Conservation (phyloP, 2,888 invertebrate genomes). For the Cremastinae sp. region DNA sequence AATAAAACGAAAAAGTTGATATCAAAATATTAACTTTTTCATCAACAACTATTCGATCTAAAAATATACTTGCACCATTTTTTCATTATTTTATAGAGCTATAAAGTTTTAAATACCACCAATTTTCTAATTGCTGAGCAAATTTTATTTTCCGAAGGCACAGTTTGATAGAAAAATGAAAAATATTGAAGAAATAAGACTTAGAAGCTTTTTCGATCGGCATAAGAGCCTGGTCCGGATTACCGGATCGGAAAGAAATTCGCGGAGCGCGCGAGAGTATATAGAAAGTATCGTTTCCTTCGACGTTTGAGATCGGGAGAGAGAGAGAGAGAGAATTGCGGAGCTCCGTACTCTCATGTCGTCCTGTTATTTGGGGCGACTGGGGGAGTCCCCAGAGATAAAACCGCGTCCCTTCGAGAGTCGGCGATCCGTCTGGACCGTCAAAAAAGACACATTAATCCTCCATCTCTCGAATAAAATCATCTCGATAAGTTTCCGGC, state of each 20-base stretch:
- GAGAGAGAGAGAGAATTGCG: background rate
- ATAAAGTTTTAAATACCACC: too few species aligned
- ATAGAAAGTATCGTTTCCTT: conserved; percentile 28
- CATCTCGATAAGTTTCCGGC: conserved; percentile 16
- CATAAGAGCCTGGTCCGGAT: conserved; percentile 70
- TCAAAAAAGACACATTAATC: background rate
- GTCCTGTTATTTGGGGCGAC: conserved; percentile 73
- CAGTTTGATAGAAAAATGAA: too few species aligned
- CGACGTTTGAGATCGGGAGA: conserved; percentile 30
- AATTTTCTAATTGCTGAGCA: too few species aligned
- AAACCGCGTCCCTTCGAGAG: conserved; percentile 57
- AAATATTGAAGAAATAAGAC: too few species aligned
- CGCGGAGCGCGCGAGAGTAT: conserved; percentile 29
- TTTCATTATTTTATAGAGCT: too few species aligned
- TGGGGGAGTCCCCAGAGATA: conserved; percentile 75
- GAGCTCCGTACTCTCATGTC: conserved; percentile 63
- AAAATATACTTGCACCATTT: too few species aligned
- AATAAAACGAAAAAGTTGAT: too few species aligned
- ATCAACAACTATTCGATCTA: too few species aligned
- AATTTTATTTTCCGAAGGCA: too few species aligned
- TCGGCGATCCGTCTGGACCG: background rate
- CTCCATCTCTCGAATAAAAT: background rate
- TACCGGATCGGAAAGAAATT: conserved; percentile 63
- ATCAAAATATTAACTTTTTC: too few species aligned
- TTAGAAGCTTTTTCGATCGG: background rate